Percentiles rank a stretch among this genome's conserved stretches.
phyloP scores from a whole-genome alignment of 2,888 invertebrate genomes.

The Stenurella melanura region DNA sequence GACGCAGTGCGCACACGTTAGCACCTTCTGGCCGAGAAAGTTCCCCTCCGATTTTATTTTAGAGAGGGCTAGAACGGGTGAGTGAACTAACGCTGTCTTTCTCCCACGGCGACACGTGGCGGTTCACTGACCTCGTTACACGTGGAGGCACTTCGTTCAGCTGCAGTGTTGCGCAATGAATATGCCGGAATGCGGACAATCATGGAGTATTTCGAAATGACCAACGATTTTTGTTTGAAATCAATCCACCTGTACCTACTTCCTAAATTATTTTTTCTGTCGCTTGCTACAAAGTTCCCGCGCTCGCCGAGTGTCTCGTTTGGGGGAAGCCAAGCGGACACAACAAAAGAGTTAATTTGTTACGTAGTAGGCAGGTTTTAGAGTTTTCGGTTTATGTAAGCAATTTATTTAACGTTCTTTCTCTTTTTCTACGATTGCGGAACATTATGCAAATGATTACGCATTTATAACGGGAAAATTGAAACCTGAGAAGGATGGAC shows the following conservation, averaged over 20 bases:
- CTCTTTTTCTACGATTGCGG: conserved; percentile 10
- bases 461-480: background rate
- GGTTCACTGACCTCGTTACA: conserved; percentile 66
- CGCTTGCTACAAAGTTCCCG: conserved; percentile 13
- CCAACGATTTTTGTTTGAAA: conserved; percentile 34
- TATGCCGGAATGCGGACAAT: conserved; percentile 58
- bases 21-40: conserved; percentile 58
- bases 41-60: conserved; percentile 51
- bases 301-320: background rate
- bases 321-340: conserved; percentile 12
- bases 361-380: background rate
- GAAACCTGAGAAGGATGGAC: background rate
- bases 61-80: conserved; percentile 48
- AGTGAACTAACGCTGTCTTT: conserved; percentile 56
- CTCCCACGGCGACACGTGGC: conserved; percentile 66
- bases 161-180: conserved; percentile 65
- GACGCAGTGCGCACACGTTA: conserved; percentile 67
- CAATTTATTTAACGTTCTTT: background rate
- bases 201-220: conserved; percentile 35
- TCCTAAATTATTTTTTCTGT: conserved; percentile 25
- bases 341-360: conserved; percentile 7
- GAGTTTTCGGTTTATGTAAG: conserved; percentile 9
- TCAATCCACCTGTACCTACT: conserved; percentile 24
- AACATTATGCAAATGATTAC: background rate
- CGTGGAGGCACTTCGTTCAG: conserved; percentile 63